Evolutionary conservation across 2,113 vertebrate genomes (phyloP), one percentile per base, ranked within the genome.

Genomic region (Aix galericulata): DNA sequence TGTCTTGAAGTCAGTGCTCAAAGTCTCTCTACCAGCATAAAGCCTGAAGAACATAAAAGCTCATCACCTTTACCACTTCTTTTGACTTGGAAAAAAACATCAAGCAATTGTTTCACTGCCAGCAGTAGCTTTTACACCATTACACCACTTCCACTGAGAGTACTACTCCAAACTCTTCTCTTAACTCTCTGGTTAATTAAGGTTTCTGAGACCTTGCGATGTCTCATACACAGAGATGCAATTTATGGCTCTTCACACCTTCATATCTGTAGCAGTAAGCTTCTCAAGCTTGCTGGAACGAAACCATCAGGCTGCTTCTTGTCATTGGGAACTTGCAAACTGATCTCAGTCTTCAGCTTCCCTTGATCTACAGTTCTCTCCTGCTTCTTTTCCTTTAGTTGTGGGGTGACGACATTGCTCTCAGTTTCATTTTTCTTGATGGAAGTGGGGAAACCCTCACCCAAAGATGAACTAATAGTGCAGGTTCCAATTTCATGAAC

Each of bases 371-470:
- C 46, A 46, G 31, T 4, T 6, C 9, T 85, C 22, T 87, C 27
- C 29, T 56, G 3, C 34, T 53, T 86, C 9, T 44, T 88, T 74
- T 73, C 34, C 2, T 44, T 71, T 44, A 42, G 26, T 6, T 3
- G 4, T 1, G 20, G 11, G 13, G 16, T 73, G 8, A 0, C 0
- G 8, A 6, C 5, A 9, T 8, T 76, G 40, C 59, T 69, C 88
- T 88, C 34, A 56, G 4, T 52, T 79, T 76, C 38, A 32, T 75
- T 4, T 50, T 42, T 80, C 31, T 60, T 21, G 26, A 13, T 42
- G 38, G 55, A 77, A 93, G 22, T 14, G 21, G 17, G 17, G 9
- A 5, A 6, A 6, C 8, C 34, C 27, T 67, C 23, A 71, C 7
- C 3, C 27, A 20, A 17, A 86, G 76, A 81, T 48, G 46, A 81